Evolutionary conservation across 2,113 vertebrate genomes (phyloP).

Genomic region (Turdus rufiventris): DNA sequence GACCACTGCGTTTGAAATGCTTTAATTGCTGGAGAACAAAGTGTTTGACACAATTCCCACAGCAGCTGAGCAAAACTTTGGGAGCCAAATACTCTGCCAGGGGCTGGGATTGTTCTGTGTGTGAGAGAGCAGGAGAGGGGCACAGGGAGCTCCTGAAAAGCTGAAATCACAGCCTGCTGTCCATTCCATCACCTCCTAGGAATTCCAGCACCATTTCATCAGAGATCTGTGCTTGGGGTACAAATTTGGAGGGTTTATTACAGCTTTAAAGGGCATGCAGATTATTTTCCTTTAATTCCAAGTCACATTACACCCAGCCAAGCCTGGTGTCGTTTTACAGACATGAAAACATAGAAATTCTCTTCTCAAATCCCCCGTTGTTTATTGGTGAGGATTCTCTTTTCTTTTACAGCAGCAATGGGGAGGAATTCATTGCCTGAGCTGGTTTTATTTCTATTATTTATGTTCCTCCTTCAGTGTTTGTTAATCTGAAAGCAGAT

Average conservation of each 20-base stretch:
- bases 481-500: neutral
- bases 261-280: neutral
- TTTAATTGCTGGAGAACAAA: conserved; percentile 45
- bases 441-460: neutral
- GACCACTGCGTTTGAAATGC: neutral
- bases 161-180: neutral
- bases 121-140: neutral
- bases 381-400: conserved; percentile 4
- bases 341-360: neutral
- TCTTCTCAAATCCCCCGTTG: neutral
- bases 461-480: neutral
- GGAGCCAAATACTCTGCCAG: neutral
- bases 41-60: conserved; percentile 23
- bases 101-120: neutral
- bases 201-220: neutral
- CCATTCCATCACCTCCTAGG: neutral
- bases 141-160: neutral
- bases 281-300: conserved; percentile 7
- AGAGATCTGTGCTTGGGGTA: neutral
- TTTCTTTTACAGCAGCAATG: neutral
- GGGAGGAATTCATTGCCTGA: neutral
- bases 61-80: conserved; percentile 7
- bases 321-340: conserved; percentile 6
- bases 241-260: neutral
- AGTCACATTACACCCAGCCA: neutral